Base-by-base conservation (phyloP, 1,140 invertebrate species). In the Helicoverpa zea region DNA sequence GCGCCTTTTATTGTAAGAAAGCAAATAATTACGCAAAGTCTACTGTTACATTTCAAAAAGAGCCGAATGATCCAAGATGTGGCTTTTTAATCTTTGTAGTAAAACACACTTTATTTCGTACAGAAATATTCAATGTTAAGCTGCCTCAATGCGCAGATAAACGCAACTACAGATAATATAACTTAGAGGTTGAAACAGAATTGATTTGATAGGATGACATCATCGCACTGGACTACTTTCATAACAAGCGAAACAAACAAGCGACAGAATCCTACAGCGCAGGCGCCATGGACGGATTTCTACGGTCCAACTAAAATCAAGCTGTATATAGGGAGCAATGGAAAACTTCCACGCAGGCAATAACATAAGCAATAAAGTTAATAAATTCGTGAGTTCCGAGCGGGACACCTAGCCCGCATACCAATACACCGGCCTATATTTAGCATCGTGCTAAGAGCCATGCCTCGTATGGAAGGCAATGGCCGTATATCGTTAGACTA, bases 341-440 rank as follows among this genome's bases (percentile, higher is more conserved):
- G 23, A 75, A 18, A 75, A 12, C 35, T 75, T 73, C 29, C 52
- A 47, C 30, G 4, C 49, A 47, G 30, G 13, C 18, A 18, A 59
- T 61, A 43, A 61, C 54, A 58, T 43, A 3, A 35, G 35, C 35
- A 35, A 74, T 47, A 23, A 56, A 23, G 73, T 29, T 75, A 35
- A 61, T 59, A 61, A 35, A 77, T 77, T 77, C 49, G 74, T 77
- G 13, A 59, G 74, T 81, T 82, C 81, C 64, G 74, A 64, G 47
- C 76, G 81, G 68, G 77, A 58, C 75, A 68, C 81, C 73, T 75
- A 56, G 49, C 78, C 64, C 84, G 88, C 88, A 90, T 90, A 89
- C 86, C 84, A 86, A 89, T 76, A 81, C 54, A 73, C 66, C 77
- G 72, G 73, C 52, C 88, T 91, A 91, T 90, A 89, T 91, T 91